These are phyloP conservation scores for Periparus ater DNA, from an alignment of 2,797 vertebrate genomes.

Conservation along the genomic window DNA sequence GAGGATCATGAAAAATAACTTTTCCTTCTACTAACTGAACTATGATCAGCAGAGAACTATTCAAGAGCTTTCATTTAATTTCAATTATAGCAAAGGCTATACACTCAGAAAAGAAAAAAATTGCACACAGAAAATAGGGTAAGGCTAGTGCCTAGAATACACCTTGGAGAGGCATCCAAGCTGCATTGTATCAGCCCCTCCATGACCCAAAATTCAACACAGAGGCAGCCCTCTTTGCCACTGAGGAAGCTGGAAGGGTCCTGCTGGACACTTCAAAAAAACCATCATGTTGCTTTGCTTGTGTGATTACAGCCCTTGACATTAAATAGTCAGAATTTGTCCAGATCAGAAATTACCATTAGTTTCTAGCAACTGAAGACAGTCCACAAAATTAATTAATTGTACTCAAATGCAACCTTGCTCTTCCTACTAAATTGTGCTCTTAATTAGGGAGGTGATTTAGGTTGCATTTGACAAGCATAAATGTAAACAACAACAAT, in stretches of 20 bases:
- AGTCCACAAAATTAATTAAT: neutral
- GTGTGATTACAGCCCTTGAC: neutral
- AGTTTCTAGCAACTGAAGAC: neutral
- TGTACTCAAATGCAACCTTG: neutral
- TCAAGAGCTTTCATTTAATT: neutral
- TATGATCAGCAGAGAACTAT: neutral
- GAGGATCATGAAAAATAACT: neutral
- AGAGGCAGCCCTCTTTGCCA: neutral
- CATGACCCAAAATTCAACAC: neutral
- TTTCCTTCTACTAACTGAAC: neutral
- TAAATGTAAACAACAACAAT: neutral
- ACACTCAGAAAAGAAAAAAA: neutral
- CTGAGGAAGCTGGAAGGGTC: neutral
- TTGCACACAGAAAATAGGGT: neutral
- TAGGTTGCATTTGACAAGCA: neutral
- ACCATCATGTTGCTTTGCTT: fast-evolving
- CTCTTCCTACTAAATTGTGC: neutral
- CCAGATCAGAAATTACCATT: neutral
- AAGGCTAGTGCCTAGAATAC: neutral
- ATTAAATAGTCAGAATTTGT: neutral
- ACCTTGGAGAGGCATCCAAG: neutral
- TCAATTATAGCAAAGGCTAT: neutral
- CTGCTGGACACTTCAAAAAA: neutral
- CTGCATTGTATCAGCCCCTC: neutral
- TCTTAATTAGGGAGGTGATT: neutral